Conservation (phyloP, 2,113 vertebrate species). For the Paedocypris sp. region DNA sequence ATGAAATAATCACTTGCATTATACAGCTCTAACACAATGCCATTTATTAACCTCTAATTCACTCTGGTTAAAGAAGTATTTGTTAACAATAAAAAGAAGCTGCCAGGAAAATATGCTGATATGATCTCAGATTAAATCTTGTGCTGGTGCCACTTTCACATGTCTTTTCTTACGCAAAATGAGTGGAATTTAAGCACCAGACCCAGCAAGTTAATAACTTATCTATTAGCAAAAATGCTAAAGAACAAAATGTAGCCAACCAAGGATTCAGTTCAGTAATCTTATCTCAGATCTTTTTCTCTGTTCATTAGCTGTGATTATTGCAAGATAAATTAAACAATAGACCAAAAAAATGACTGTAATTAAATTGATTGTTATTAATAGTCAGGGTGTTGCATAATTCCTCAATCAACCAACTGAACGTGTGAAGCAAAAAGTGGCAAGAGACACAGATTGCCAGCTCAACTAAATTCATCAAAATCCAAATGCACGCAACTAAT, state of each 20-base stretch:
- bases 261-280: not conserved
- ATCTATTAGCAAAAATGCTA: constrained; percentile 43
- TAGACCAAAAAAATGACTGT: not conserved
- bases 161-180: constrained; percentile 50
- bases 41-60: constrained; percentile 49
- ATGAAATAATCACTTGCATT: no score
- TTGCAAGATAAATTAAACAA: not conserved
- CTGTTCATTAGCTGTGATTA: not conserved
- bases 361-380: not conserved
- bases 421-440: not conserved
- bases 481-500: not conserved
- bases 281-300: not conserved
- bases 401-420: not conserved
- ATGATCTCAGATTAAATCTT: constrained; percentile 38
- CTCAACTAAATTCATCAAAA: no score
- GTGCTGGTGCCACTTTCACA: constrained; percentile 47
- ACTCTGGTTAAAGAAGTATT: constrained; percentile 45
- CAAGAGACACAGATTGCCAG: no score
- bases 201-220: constrained; percentile 42
- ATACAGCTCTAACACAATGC: no score
- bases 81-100: constrained; percentile 49
- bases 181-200: not conserved
- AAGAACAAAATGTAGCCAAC: constrained; percentile 36
- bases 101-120: constrained; percentile 15
- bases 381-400: not conserved